A percentile compares a stretch with the other conserved stretches of the same genome.
phyloP scores from a whole-genome alignment of 2,113 vertebrate genomes.

The Phoenicopterus ruber region DNA sequence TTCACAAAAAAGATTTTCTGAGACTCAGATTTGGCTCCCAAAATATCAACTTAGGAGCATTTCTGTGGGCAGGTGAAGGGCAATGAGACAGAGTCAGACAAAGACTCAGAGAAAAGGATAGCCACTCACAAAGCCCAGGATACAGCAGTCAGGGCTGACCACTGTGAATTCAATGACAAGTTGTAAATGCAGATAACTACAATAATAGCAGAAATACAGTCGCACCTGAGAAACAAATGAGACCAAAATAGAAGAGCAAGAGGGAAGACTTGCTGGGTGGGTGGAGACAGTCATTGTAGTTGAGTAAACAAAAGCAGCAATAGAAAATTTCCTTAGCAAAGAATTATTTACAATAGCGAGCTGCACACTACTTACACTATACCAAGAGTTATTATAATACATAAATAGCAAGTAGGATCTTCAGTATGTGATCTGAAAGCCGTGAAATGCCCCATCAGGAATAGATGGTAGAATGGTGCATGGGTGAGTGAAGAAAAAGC shows the following conservation, averaged over 20 bases:
- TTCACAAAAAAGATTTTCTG: not conserved
- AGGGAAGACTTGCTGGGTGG: not conserved
- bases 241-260: not conserved
- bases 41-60: not conserved
- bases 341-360: not conserved
- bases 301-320: not conserved
- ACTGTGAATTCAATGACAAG: not conserved
- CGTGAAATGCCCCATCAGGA: not conserved
- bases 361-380: not conserved
- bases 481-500: accelerated
- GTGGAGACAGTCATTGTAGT: not conserved
- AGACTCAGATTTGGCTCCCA: not conserved
- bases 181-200: not conserved
- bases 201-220: not conserved
- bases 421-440: not conserved
- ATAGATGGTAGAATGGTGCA: not conserved
- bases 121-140: not conserved
- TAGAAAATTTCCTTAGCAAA: not conserved
- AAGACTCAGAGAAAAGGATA: not conserved
- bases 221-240: not conserved
- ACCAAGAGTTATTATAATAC: not conserved
- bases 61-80: not conserved
- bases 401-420: not conserved
- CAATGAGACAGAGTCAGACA: not conserved
- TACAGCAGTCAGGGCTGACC: not conserved